Conservation (phyloP, 2,888 invertebrate species). For the Agonopterix alstromeriana region DNA sequence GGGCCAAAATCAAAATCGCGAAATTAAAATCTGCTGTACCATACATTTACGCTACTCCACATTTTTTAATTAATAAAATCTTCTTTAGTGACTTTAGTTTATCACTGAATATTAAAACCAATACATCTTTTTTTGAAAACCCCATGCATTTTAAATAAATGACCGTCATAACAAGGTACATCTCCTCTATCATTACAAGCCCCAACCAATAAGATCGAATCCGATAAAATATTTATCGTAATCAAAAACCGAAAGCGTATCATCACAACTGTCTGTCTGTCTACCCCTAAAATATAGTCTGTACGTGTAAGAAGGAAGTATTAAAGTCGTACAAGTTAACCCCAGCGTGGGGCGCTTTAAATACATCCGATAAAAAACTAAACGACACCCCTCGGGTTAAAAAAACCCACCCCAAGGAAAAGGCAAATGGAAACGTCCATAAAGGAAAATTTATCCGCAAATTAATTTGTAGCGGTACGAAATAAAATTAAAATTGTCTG, state of each 20-base stretch:
- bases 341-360: slow-evolving; percentile 54
- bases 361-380: slow-evolving; percentile 74
- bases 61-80: too few species aligned
- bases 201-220: too few species aligned
- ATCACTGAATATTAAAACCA: too few species aligned
- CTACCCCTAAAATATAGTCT: slow-evolving; percentile 27
- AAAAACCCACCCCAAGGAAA: slow-evolving; percentile 48
- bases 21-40: too few species aligned
- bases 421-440: slow-evolving; percentile 56
- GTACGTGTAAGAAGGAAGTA: slow-evolving; percentile 63
- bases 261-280: slow-evolving; percentile 14
- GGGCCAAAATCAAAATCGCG: too few species aligned
- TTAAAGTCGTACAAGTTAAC: slow-evolving; percentile 67
- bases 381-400: slow-evolving; percentile 48
- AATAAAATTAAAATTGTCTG: slow-evolving; percentile 44
- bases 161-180: too few species aligned
- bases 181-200: too few species aligned
- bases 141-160: too few species aligned
- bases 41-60: too few species aligned
- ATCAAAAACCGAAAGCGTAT: slow-evolving; percentile 9
- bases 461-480: slow-evolving; percentile 64
- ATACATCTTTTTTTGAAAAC: background rate
- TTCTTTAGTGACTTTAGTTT: too few species aligned
- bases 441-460: slow-evolving; percentile 73
- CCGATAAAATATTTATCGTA: background rate